A percentile compares a stretch with the other conserved stretches of the same genome.
Conservation (phyloP, 1,140 invertebrate species). For the Sipha flava region DNA sequence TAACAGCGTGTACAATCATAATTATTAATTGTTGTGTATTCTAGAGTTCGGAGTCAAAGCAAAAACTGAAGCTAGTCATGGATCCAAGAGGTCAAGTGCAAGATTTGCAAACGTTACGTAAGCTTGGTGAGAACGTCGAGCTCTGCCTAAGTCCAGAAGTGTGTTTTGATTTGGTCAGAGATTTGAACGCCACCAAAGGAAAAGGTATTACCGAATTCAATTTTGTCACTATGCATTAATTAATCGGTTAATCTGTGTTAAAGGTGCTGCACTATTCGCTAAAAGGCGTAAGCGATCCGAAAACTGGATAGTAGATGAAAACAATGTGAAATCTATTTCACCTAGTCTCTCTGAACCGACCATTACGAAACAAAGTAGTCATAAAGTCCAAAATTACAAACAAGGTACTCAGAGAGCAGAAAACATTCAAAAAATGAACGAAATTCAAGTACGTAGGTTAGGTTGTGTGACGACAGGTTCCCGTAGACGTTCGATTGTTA, state of each 20-base stretch:
- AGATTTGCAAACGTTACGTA: slow-evolving; percentile 53
- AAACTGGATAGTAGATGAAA: slow-evolving; percentile 78
- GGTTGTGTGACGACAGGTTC: background rate
- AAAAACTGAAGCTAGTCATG: slow-evolving; percentile 66
- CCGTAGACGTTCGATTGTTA: too few relatives aligned
- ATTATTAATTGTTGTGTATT: background rate
- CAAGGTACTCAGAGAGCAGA: slow-evolving; percentile 45
- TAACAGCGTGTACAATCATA: background rate
- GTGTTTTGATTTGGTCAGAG: slow-evolving; percentile 60
- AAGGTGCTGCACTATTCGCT: slow-evolving; percentile 77
- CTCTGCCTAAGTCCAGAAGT: slow-evolving; percentile 57
- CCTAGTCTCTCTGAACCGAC: slow-evolving; percentile 10
- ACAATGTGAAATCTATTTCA: slow-evolving; percentile 44
- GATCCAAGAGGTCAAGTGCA: slow-evolving; percentile 66
- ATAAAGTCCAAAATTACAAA: slow-evolving; percentile 37
- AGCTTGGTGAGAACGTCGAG: slow-evolving; percentile 54
- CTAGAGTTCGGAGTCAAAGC: slow-evolving; percentile 46
- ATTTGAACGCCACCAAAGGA: slow-evolving; percentile 65
- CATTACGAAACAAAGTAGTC: background rate
- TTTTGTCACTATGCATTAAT: background rate
- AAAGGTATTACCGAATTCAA: slow-evolving; percentile 52
- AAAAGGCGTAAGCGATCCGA: slow-evolving; percentile 76
- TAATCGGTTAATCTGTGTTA: slow-evolving; percentile 14
- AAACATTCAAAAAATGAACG: slow-evolving; percentile 48
- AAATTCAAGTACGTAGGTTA: slow-evolving; percentile 47